Evolutionary conservation across 2,888 invertebrate genomes (phyloP).

Genomic region (Pherbina coryleti): DNA sequence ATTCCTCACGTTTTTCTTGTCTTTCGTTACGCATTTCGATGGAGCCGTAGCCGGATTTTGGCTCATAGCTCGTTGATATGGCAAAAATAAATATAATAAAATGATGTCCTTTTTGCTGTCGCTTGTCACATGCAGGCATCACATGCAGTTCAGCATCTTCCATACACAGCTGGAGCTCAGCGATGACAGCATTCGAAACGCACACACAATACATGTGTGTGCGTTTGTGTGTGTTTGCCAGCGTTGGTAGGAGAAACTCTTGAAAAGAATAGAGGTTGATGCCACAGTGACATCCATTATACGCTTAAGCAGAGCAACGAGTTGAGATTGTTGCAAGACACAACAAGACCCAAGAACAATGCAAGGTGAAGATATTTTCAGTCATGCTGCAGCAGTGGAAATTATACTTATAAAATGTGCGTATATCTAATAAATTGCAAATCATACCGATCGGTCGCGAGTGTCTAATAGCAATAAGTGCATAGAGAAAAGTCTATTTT

Average conservation of each 20-base stretch:
- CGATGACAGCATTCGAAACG: not conserved
- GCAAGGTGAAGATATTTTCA: not conserved
- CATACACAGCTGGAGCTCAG: constrained; percentile 16
- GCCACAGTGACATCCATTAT: not conserved
- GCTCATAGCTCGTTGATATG: constrained; percentile 28
- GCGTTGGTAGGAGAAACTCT: too few relatives aligned
- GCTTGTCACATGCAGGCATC: constrained; percentile 27
- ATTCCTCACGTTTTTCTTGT: constrained; percentile 15
- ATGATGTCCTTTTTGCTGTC: constrained; percentile 37
- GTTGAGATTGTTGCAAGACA: not conserved
- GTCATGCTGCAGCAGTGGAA: too few relatives aligned
- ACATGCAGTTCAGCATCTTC: constrained; percentile 18
- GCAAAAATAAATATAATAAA: constrained; percentile 26
- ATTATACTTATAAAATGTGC: not conserved
- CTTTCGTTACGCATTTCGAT: constrained; percentile 8
- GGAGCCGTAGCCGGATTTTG: constrained; percentile 20
- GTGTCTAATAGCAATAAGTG: too few relatives aligned
- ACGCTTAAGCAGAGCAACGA: constrained; percentile 1
- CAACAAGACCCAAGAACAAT: not conserved
- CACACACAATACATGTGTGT: not conserved
- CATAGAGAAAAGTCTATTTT: too few relatives aligned
- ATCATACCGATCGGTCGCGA: not conserved
- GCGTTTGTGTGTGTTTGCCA: not conserved
- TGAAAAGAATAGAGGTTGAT: not conserved
- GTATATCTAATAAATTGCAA: not conserved